Base-by-base conservation (phyloP, 2,113 vertebrate species). In the Coptodon rendalli region DNA sequence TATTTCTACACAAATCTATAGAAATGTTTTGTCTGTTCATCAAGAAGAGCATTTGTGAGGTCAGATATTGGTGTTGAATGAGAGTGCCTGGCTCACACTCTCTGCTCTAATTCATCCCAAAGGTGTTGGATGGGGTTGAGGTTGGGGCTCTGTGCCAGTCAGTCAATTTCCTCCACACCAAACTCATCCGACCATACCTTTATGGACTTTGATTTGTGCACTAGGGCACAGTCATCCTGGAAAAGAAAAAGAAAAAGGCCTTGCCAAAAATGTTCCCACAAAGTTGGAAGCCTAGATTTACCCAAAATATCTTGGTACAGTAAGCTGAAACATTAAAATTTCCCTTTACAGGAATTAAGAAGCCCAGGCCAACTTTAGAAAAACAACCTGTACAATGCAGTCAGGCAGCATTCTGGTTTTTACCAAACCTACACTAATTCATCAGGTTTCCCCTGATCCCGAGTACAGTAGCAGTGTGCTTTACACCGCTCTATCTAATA, bases 381-480 rank as follows among this genome's bases (percentile, higher is more conserved):
- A 68, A 40, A 68, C 7, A 40, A 40, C 63, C 36, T 45, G 22
- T 17, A 27, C 68, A 27, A 45, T 73, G 68, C 40, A 73, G 22
- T 73, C 40, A 45, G 40, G 40, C 38, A 45, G 38, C 29, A 34
- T 45, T 43, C 5, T 45, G 5, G 0, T 16, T 45, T 45, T 45
- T 45, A 73, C 38, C 22, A 73, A 73, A 73, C 38, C 68, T 73
- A 36, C 29, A 63, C 59, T 63, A 34, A 34, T 63, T 63, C 59
- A 11, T 63, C 59, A 63, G 16, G 16, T 63, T 63, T 63, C 59
- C 1, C 13, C 56, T 31, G 56, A 29, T 59, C 13, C 56, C 3
- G 5, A 63, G 31, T 34, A 10, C 31, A 63, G 59, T 36, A 63
- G 5, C 5, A 19, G 38, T 17, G 66, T 73, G 66, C 38, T 73